These are phyloP conservation scores for Dunckerocampus dactyliophorus DNA, from an alignment of 2,113 vertebrate genomes.

Conservation along the genomic window DNA sequence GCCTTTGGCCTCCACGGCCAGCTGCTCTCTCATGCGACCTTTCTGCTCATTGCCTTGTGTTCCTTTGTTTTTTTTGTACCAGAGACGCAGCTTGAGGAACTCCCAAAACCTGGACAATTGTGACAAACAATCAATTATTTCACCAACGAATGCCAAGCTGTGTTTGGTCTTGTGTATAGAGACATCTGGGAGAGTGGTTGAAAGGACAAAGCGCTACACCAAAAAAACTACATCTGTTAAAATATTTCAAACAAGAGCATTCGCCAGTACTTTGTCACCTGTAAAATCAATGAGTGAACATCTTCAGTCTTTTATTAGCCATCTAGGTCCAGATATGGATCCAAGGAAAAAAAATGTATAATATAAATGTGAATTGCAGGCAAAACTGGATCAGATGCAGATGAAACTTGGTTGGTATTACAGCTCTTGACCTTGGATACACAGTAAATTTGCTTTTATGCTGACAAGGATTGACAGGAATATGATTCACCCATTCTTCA, in stretches of 20 bases:
- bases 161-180: constrained; percentile 34
- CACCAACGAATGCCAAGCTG: constrained; percentile 22
- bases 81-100: constrained; percentile 58
- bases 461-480: too few relatives aligned
- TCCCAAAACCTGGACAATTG: constrained; percentile 36
- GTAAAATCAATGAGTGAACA: not conserved
- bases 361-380: not conserved
- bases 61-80: constrained; percentile 19
- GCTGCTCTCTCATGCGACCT: constrained; percentile 49
- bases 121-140: constrained; percentile 46
- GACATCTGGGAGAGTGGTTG: constrained; percentile 50
- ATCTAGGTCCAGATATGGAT: not conserved
- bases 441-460: not conserved
- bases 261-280: not conserved
- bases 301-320: not conserved
- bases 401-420: not conserved
- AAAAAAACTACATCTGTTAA: constrained; percentile 14
- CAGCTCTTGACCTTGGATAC: not conserved
- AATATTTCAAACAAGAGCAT: constrained; percentile 3
- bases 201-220: constrained; percentile 6
- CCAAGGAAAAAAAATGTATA: not conserved
- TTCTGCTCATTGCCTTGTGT: constrained; percentile 26
- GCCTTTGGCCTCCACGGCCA: constrained; percentile 48
- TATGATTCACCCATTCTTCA: too few relatives aligned
- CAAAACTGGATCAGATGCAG: not conserved